A percentile compares a stretch with the other conserved stretches of the same genome.
phyloP scores from a whole-genome alignment of 2,888 invertebrate species.

The Augiades crinisus region DNA sequence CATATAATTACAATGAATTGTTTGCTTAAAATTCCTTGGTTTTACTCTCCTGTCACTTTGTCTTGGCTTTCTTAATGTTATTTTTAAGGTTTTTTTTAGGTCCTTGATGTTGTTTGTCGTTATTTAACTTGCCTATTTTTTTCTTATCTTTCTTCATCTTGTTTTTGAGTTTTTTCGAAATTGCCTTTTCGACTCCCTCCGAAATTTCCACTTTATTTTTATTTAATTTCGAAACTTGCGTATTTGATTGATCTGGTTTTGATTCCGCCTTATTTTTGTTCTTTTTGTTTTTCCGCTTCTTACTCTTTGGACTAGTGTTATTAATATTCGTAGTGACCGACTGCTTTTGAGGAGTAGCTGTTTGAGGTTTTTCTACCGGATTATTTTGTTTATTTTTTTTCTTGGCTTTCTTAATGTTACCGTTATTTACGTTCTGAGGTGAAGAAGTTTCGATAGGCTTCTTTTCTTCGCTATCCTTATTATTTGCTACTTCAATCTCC shows the following conservation, averaged over 20 bases:
- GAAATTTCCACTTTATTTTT: constrained; percentile 49
- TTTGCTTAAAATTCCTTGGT: not conserved
- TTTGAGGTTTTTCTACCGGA: not conserved
- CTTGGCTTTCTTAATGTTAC: constrained; percentile 4
- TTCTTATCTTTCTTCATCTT: constrained; percentile 61
- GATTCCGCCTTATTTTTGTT: constrained; percentile 27
- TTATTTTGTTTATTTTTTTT: constrained; percentile 15
- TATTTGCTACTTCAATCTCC: constrained; percentile 9
- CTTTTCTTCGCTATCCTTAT: not conserved
- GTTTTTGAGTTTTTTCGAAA: constrained; percentile 60
- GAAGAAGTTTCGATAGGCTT: not conserved
- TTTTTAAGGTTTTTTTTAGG: constrained; percentile 46
- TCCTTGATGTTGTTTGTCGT: constrained; percentile 33
- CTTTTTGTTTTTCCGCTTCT: constrained; percentile 41
- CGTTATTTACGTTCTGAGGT: not conserved
- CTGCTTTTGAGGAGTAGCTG: not conserved
- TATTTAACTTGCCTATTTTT: constrained; percentile 57
- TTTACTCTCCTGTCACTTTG: not conserved
- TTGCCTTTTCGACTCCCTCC: constrained; percentile 48
- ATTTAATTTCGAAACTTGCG: constrained; percentile 37
- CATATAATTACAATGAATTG: not conserved
- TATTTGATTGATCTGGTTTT: constrained; percentile 24
- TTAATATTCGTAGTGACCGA: not conserved
- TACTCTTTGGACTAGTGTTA: constrained; percentile 35
- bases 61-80: constrained; percentile 33